Conservation (phyloP, 2,888 invertebrate species). For the Meteorus colon region DNA sequence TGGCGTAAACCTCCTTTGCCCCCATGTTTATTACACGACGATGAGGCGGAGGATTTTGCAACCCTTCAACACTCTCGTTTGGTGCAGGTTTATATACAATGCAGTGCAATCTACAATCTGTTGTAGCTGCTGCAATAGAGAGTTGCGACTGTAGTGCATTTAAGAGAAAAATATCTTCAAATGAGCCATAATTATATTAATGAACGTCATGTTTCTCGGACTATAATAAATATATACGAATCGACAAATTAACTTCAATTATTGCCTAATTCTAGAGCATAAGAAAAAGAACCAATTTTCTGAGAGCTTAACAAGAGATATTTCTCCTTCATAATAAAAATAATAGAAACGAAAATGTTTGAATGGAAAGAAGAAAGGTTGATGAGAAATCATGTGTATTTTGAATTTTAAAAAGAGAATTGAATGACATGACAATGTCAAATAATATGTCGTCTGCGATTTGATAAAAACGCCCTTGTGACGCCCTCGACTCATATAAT, state of each 20-base stretch:
- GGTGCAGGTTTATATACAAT: not conserved
- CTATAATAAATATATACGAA: no score
- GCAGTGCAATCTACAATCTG: no score
- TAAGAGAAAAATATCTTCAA: no score
- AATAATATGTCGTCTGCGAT: conserved; percentile 21
- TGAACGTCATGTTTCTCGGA: no score
- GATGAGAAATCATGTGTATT: no score
- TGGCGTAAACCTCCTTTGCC: not conserved
- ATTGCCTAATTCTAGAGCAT: no score
- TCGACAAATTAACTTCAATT: no score
- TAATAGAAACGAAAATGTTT: not conserved
- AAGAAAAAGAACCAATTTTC: no score
- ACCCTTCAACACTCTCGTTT: not conserved
- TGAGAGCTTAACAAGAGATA: no score
- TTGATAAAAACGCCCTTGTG: conserved; percentile 29
- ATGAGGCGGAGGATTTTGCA: not conserved
- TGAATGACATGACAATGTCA: conserved; percentile 10
- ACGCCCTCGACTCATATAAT: conserved; percentile 29
- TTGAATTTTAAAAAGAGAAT: not conserved
- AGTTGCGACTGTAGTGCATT: no score
- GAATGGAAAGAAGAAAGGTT: not conserved
- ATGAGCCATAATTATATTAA: no score
- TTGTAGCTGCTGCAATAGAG: no score
- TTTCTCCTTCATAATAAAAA: not conserved
- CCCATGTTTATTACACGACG: not conserved